Conservation (phyloP, 2,888 invertebrate genomes). For the Apoderus coryli region DNA sequence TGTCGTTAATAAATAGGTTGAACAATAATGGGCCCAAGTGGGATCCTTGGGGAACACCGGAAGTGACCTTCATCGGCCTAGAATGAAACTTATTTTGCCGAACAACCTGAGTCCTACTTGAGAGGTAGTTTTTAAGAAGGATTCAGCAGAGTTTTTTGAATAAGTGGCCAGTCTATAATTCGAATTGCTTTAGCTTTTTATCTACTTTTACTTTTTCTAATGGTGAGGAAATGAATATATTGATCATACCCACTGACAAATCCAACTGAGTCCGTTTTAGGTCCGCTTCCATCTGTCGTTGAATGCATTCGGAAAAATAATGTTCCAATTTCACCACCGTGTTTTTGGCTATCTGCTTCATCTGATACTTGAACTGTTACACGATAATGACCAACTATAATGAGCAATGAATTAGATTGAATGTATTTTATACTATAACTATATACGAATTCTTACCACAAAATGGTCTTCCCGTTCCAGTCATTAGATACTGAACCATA, state of each 20-base stretch:
- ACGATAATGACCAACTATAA: constrained; percentile 64
- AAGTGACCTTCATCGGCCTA: too few relatives aligned
- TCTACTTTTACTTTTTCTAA: too few relatives aligned
- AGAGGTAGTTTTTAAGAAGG: too few relatives aligned
- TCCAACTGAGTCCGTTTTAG: constrained; percentile 23
- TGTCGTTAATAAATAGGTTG: too few relatives aligned
- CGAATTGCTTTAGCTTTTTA: too few relatives aligned
- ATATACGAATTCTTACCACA: constrained; percentile 48
- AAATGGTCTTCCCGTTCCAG: constrained; percentile 52
- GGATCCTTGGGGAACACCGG: too few relatives aligned
- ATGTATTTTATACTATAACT: constrained; percentile 4
- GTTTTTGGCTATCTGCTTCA: constrained; percentile 50
- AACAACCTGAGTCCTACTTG: too few relatives aligned
- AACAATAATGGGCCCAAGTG: too few relatives aligned
- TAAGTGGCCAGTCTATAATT: too few relatives aligned
- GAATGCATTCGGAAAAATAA: constrained; percentile 52
- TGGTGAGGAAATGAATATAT: too few relatives aligned
- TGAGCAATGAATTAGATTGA: constrained; percentile 1
- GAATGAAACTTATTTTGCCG: too few relatives aligned
- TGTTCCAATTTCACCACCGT: constrained; percentile 69
- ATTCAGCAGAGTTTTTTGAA: too few relatives aligned
- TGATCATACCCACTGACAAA: constrained; percentile 42
- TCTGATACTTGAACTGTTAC: constrained; percentile 60
- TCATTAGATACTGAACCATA: constrained; percentile 55
- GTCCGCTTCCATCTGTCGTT: constrained; percentile 35